Evolutionary conservation across 2,888 invertebrate species (phyloP).

Genomic region (Hirudinaria manillensis): DNA sequence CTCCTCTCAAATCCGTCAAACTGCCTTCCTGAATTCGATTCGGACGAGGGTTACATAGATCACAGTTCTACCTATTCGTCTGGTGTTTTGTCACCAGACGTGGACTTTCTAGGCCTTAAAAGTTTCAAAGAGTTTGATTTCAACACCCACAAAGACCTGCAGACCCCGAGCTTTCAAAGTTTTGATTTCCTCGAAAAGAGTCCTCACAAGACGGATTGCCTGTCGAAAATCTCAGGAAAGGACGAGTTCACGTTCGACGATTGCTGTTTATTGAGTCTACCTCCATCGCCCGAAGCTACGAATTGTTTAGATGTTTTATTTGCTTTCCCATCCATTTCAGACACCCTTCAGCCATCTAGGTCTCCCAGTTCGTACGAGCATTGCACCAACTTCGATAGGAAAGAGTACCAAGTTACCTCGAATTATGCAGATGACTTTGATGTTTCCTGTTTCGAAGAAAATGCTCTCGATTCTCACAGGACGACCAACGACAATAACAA

Average conservation of each 20-base stretch:
- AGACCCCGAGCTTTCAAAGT: background rate
- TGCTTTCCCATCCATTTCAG: slow-evolving; percentile 1
- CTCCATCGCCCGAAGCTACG: slow-evolving; percentile 13
- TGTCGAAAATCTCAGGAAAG: background rate
- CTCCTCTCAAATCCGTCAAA: background rate
- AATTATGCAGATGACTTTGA: slow-evolving; percentile 14
- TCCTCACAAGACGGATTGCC: background rate
- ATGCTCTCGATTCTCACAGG: background rate
- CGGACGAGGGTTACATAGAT: slow-evolving; percentile 25
- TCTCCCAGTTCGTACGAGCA: too few relatives aligned
- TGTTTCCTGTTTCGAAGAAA: background rate
- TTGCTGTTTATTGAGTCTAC: slow-evolving; percentile 13
- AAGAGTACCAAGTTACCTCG: background rate
- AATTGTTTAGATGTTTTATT: background rate
- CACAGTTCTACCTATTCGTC: slow-evolving; percentile 19
- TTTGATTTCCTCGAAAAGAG: background rate
- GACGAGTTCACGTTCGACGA: background rate
- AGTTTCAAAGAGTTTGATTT: slow-evolving; percentile 2
- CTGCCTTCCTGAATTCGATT: slow-evolving; percentile 11
- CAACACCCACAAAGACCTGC: background rate
- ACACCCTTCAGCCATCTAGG: background rate
- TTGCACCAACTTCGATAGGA: too few relatives aligned
- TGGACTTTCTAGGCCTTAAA: slow-evolving; percentile 15
- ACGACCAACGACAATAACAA: background rate
- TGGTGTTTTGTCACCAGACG: slow-evolving; percentile 22